Evolutionary conservation across 92 coral and sea anemone species (phyloP), one percentile per base, ranked within the genome.

Genomic region (Pocillopora grandis): DNA sequence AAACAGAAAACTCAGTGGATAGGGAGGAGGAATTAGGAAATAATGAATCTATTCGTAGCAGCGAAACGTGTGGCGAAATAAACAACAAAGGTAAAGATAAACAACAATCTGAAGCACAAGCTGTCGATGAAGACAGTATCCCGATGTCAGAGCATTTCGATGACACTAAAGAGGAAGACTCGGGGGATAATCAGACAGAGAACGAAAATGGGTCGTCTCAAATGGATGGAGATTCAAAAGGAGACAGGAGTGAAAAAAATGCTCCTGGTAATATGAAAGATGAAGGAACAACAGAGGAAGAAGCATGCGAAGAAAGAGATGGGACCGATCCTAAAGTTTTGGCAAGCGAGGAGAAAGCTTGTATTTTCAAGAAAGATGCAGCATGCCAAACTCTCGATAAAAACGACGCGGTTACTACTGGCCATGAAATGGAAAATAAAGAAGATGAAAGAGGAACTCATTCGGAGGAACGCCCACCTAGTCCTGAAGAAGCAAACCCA

Each of bases 271-370:
- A 52, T 15, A 80, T 10, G 56, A 69, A 4, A 16, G 72, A 21
- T 48, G 52, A 56, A 67, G 77, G 56, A 52, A 62, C 27, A 81
- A 49, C 67, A 18, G 85, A 33, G 31, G 78, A 5, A 12, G 42
- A 15, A 11, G 15, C 67, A 18, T 33, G 68, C 7, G 58, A 71
- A 19, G 56, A 10, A 23, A 16, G 15, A 67, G 20, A 66, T 17
- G 18, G 55, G 14, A 62, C 20, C 55, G 31, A 71, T 27, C 9
- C 36, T 5, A 23, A 81, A 71, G 58, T 49, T 49, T 66, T 67
- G 37, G 10, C 60, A 13, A 33, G 48, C 7, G 21, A 58, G 42
- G 85, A 61, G 66, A 72, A 76, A 10, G 9, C 58, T 20, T 35
- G 1, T 1, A 67, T 10, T 27, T 56, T 58, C 15, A 68, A 57